These are phyloP conservation scores for Antechinus flavipes DNA, from an alignment of 2,113 vertebrate genomes.

Conservation along the genomic window DNA sequence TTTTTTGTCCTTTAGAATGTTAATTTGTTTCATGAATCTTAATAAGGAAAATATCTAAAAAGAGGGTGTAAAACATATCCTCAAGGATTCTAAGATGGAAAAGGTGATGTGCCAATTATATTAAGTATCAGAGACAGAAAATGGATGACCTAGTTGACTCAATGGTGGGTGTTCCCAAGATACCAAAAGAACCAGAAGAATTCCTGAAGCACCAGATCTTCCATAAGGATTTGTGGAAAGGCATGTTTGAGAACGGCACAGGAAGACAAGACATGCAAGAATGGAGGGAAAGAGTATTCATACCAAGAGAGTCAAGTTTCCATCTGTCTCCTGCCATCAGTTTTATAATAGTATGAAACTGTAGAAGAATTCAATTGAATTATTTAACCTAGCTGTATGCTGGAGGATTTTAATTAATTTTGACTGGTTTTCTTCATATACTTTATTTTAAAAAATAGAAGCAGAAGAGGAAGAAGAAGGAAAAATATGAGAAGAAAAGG, in stretches of 20 bases:
- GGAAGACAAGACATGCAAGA: neutral
- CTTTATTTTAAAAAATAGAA: neutral
- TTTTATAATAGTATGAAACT: slow-evolving; percentile 3
- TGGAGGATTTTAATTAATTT: slow-evolving; percentile 17
- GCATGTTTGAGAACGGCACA: neutral
- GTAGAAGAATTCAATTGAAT: neutral
- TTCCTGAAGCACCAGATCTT: neutral
- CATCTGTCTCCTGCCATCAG: slow-evolving; percentile 12
- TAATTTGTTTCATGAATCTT: neutral
- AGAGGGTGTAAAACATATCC: neutral
- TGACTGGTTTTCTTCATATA: slow-evolving; percentile 39
- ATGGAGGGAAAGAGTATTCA: neutral
- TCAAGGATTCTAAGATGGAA: neutral
- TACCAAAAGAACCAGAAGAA: neutral
- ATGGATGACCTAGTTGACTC: neutral
- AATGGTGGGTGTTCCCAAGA: neutral
- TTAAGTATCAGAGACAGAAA: neutral
- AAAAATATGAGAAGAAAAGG: neutral
- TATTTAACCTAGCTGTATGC: slow-evolving; percentile 5
- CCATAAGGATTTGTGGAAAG: neutral
- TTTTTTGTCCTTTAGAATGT: neutral
- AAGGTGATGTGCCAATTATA: neutral
- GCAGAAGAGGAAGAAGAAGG: neutral
- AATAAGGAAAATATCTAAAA: neutral
- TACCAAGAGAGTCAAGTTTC: neutral